Conservation (phyloP, 2,888 invertebrate species). For the Archips crataeganus region DNA sequence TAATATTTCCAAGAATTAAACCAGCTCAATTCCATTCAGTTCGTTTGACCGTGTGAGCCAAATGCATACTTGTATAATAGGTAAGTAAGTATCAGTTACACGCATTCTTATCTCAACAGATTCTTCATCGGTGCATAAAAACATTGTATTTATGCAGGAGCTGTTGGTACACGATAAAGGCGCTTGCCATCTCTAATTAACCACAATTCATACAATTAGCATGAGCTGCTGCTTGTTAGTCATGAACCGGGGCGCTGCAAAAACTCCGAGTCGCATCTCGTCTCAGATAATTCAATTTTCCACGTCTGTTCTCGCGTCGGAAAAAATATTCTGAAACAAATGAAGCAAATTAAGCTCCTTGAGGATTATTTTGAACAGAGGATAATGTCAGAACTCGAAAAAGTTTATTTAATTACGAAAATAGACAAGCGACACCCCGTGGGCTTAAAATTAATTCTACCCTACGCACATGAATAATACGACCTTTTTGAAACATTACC, state of each 20-base stretch:
- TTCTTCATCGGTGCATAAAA: neutral
- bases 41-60: slow-evolving; percentile 1
- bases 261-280: neutral
- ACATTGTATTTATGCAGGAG: neutral
- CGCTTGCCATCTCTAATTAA: slow-evolving; percentile 2
- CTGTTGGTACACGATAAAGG: neutral
- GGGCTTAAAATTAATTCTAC: slow-evolving; percentile 6
- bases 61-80: neutral
- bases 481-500: slow-evolving; percentile 14
- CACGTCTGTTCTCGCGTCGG: neutral
- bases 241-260: neutral
- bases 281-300: neutral
- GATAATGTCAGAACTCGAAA: slow-evolving; percentile 1
- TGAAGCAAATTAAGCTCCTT: slow-evolving; percentile 5
- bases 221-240: neutral
- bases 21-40: neutral
- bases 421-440: neutral
- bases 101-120: neutral
- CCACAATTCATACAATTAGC: slow-evolving; percentile 13
- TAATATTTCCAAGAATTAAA: neutral
- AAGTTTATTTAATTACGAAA: slow-evolving; percentile 10
- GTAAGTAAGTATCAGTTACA: neutral
- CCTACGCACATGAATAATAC: slow-evolving; percentile 12
- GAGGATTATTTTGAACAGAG: neutral
- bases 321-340: slow-evolving; percentile 4